Evolutionary conservation across 1,140 invertebrate species (phyloP), one percentile per base, ranked within the genome.

Genomic region (Brachionus paranguensis): DNA sequence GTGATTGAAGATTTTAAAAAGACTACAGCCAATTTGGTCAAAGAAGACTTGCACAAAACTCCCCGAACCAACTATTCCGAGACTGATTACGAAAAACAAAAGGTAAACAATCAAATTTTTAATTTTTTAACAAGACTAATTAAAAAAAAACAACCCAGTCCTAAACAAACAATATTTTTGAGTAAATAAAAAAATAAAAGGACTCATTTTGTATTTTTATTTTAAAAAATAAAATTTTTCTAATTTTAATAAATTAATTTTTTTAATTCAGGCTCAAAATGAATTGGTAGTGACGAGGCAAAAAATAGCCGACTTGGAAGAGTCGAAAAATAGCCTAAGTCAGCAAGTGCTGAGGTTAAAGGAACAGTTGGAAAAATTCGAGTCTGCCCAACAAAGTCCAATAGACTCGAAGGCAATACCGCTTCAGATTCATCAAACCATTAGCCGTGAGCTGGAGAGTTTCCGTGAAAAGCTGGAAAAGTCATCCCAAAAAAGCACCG

Each of bases 341-440:
- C 29, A 68, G 0, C 53, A 81, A 81, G 78, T 81, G 24, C 24
- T 64, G 43, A 12, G 43, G 4, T 60, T 81, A 60, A 81, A 81
- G 60, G 78, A 81, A 29, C 78, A 81, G 14, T 29, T 81, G n/a
- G 78, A 64, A 43, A 81, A 81, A 37, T 68, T 81, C 12, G 78
- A 81, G 47, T 50, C 41, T 1, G 11, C 20, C 10, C 72, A 76
- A 29, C 27, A 20, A 29, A 24, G 5, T 47, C 24, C 45, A 10
- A 12, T 10, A 0, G 72, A 76, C 7, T 27, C 41, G 6, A 24
- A 50, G 47, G 24, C 17, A 6, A 76, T 50, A 20, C 41, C 41
- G 12, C 20, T 76, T 20, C 41, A 76, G 20, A 50, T 76, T 10
- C 41, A 76, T 50, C 68, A 72, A 41, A 72, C 68, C 41, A 50